Evolutionary conservation across 2,113 vertebrate genomes (phyloP), one percentile per base, ranked within the genome.

Genomic region (Heterotis niloticus): DNA sequence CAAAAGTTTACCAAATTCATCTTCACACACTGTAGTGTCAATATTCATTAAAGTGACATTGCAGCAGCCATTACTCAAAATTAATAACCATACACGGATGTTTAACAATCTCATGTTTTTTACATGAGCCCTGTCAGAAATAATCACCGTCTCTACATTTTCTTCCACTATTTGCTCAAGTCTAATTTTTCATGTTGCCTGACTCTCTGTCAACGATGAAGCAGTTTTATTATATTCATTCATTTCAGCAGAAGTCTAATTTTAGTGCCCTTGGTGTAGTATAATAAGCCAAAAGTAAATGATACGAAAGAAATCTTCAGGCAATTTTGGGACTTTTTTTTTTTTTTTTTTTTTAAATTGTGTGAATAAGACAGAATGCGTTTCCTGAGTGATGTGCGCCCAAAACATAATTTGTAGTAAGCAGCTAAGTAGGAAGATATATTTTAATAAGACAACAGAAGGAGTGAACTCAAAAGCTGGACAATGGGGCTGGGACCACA

Each of bases 101-200:
- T 94, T 96, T 94, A 94, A 94, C 92, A 92, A 44, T 92, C 88
- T 89, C 51, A 34, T 91, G 87, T 62, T 89, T 93, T 88, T 90
- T 89, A 91, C 86, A 90, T 84, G 79, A 90, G 90, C 88, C 91
- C 92, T 94, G 94, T 94, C 94, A 95, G 91, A 92, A 92, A 93
- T 94, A 94, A 96, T 96, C 88, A 91, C 84, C 83, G 82, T 91
- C 75, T 83, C 89, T 89, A 88, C 92, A 90, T 91, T 92, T 93
- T 85, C 88, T 81, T 90, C 87, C 87, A 10, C 62, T 26, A 56
- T 91, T 89, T 85, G 79, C 71, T 73, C 80, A 82, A 79, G 88
- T 92, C 91, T 85, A 83, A 92, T 92, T 90, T 89, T 88, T 90
- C 90, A 89, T 81, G 88, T 84, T 85, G 83, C 88, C 88, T 54